Evolutionary conservation across 2,888 invertebrate genomes (phyloP).

Genomic region (Tetranychus truncatus): DNA sequence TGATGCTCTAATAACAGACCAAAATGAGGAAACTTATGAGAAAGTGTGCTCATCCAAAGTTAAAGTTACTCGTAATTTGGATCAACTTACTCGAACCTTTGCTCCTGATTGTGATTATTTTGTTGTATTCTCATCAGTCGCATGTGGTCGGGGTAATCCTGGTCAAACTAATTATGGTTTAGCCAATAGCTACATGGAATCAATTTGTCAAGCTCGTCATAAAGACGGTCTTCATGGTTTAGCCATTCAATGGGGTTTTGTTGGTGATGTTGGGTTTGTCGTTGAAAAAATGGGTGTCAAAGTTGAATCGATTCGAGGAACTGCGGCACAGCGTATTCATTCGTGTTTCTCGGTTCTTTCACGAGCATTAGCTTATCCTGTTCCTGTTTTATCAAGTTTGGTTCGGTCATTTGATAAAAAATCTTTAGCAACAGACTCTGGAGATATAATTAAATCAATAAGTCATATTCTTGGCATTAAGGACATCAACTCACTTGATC

Average conservation of each 20-base stretch:
- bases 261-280: constrained; percentile 86
- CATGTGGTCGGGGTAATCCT: constrained; percentile 85
- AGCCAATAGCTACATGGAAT: constrained; percentile 92
- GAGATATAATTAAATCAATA: constrained; percentile 15
- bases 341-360: constrained; percentile 79
- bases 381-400: constrained; percentile 37
- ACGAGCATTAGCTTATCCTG: constrained; percentile 66
- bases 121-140: constrained; percentile 86
- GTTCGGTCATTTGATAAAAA: constrained; percentile 7
- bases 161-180: constrained; percentile 95
- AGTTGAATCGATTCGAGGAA: constrained; percentile 80
- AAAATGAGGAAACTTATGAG: constrained; percentile 56
- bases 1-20: constrained; percentile 71
- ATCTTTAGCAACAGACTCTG: not conserved
- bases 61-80: constrained; percentile 59
- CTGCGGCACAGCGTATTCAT: constrained; percentile 80
- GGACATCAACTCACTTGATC: constrained; percentile 56
- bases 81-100: constrained; percentile 47
- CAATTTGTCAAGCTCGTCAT: constrained; percentile 69
- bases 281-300: constrained; percentile 70
- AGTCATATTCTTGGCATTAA: constrained; percentile 47
- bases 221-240: constrained; percentile 61
- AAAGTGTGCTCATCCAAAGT: constrained; percentile 68
- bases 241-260: constrained; percentile 96
- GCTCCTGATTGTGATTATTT: constrained; percentile 49